phyloP scores from a whole-genome alignment of 1,140 invertebrate genomes.

The Eriosoma lanigerum region DNA sequence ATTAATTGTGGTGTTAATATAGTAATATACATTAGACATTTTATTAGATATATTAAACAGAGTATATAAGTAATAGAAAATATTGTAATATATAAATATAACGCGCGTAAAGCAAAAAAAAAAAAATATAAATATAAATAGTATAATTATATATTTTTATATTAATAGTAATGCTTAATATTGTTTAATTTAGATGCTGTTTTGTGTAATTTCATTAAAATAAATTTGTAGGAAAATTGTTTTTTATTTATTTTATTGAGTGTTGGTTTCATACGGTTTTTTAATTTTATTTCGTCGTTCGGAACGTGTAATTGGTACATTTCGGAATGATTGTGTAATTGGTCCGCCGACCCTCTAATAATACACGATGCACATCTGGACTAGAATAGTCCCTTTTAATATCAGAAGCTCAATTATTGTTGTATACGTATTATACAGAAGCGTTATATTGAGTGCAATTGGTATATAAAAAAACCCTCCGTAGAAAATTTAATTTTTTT shows the following conservation, averaged over 20 bases:
- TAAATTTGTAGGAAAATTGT: background rate
- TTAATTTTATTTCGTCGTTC: background rate
- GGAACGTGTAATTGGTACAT: conserved; percentile 6
- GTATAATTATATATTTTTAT: no score
- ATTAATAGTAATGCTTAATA: no score
- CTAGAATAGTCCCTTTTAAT: background rate
- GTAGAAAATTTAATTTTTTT: conserved; percentile 38
- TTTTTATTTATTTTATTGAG: conserved; percentile 11
- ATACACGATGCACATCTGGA: background rate
- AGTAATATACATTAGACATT: no score
- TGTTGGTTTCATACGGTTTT: conserved; percentile 1
- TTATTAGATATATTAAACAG: no score
- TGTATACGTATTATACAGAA: background rate
- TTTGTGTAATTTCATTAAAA: no score
- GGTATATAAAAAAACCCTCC: conserved; percentile 22
- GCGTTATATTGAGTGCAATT: conserved; percentile 37
- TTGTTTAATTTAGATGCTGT: no score
- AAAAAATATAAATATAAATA: no score
- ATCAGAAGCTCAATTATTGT: background rate
- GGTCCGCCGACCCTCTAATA: conserved; percentile 23
- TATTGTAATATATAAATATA: no score
- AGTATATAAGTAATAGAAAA: no score
- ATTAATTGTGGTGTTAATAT: no score
- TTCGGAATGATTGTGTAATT: conserved; percentile 21
- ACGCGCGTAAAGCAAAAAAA: no score